Base-by-base conservation (phyloP, 2,797 vertebrate genomes). In the Pempheris klunzingeri region DNA sequence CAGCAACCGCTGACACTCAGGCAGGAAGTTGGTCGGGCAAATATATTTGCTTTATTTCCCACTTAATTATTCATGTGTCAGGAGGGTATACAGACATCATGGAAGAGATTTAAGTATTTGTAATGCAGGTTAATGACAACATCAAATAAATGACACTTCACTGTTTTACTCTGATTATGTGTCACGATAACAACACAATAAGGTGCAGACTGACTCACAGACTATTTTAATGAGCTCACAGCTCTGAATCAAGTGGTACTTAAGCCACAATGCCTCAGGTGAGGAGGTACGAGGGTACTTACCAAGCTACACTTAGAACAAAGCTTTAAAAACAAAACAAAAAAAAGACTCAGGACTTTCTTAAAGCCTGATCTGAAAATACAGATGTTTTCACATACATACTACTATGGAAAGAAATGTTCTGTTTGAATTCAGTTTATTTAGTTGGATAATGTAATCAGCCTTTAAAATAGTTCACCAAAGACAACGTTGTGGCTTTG, bases 251-350 rank as follows among this genome's bases (percentile, higher is more conserved):
- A 80, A 77, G 64, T 28, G 4, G 11, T 59, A n/a, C 22, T 66
- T 38, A 80, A 84, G 68, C 54, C 59, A 67, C 43, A 68, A 49
- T 58, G 24, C 53, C 38, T 80, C 4, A 20, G 50, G 7, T 38
- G 39, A 54, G 22, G 26, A 38, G 24, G 50, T 72, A 41, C 49
- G 38, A 71, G n/a, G 36, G 12, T 3, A 47, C 32, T 46, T 63
- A 26, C 32, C 18, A 71, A 80, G 63, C 76, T 83, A 84, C 78
- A 78, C 77, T 81, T 15, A 64, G n/a, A 70, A 78, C 47, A 53
- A 58, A 49, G 54, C 28, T 74, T 74, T n/a, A n/a, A n/a, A n/a
- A n/a, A n/a, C n/a, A n/a, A n/a, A n/a, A n/a, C n/a, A 46, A 12
- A 1, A 44, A 69, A 69, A 61, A 72, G 0, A 17, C 24, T 39